These are phyloP conservation scores for Amniataba percoides DNA, from an alignment of 2,797 vertebrate genomes.

Conservation along the genomic window DNA sequence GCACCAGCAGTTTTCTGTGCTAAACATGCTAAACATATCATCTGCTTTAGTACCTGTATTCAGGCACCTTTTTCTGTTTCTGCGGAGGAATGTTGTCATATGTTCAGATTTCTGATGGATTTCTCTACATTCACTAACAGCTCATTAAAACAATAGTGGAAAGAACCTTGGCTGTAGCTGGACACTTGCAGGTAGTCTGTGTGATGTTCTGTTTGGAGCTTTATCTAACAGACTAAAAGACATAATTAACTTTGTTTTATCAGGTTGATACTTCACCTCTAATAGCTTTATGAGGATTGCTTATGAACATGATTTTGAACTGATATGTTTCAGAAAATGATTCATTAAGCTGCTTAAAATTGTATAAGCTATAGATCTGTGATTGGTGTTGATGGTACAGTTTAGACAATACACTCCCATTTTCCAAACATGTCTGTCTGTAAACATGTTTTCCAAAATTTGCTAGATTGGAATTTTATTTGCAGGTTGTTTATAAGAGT, in stretches of 20 bases:
- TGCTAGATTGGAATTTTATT: not conserved
- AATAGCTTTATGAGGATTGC: no score
- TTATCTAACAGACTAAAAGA: not conserved
- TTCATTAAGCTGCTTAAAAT: not conserved
- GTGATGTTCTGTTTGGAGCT: not conserved
- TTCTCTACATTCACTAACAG: not conserved
- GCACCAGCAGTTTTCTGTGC: not conserved
- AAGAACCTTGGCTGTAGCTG: not conserved
- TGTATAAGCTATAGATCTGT: not conserved
- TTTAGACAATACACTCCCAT: no score
- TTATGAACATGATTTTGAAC: not conserved
- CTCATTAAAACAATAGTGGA: not conserved
- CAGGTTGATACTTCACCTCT: not conserved
- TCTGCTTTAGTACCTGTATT: no score
- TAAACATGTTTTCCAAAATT: no score
- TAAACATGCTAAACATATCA: not conserved
- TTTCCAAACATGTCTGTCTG: no score
- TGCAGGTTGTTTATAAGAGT: not conserved
- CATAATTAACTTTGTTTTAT: not conserved
- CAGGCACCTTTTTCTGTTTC: not conserved
- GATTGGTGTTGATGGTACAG: not conserved
- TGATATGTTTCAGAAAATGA: not conserved
- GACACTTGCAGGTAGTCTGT: not conserved
- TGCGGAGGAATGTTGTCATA: not conserved
- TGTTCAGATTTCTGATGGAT: not conserved